Percentiles rank a stretch among this genome's conserved stretches.
These are phyloP conservation scores for Sprattus sprattus DNA, from an alignment of 2,113 vertebrate species.

Conservation along the genomic window DNA sequence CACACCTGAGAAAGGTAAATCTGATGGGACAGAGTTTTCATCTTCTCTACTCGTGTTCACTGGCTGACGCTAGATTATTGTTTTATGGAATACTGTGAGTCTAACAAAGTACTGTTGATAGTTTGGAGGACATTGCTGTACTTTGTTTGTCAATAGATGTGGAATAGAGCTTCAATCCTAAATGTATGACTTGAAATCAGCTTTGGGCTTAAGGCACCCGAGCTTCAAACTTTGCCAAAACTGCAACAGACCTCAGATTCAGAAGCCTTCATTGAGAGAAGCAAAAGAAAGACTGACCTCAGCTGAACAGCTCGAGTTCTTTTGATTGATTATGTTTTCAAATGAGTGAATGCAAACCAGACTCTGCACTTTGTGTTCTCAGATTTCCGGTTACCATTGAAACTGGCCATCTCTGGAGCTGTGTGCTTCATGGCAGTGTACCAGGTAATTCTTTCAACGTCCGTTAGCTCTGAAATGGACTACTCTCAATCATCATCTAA, in stretches of 20 bases:
- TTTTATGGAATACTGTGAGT: too few species aligned
- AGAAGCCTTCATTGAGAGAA: neutral
- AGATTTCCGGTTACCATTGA: slow-evolving; percentile 83
- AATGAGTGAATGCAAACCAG: slow-evolving; percentile 37
- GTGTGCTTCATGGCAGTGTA: slow-evolving; percentile 76
- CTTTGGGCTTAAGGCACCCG: neutral
- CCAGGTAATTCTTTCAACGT: slow-evolving; percentile 71
- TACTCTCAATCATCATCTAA: neutral
- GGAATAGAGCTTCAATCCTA: neutral
- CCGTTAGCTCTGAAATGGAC: neutral
- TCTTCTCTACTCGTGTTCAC: too few species aligned
- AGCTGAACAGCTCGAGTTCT: neutral
- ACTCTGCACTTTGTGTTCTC: slow-evolving; percentile 30
- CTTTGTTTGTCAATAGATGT: neutral
- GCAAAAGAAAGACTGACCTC: neutral
- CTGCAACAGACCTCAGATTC: neutral
- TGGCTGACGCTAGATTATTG: too few species aligned
- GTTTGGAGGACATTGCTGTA: too few species aligned
- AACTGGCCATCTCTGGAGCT: slow-evolving; percentile 73
- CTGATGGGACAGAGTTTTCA: too few species aligned
- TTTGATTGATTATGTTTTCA: neutral
- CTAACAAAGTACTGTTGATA: too few species aligned
- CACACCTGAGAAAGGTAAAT: slow-evolving; percentile 63
- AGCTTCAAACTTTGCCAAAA: neutral
- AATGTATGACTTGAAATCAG: slow-evolving; percentile 2